Evolutionary conservation across 2,797 vertebrate genomes (phyloP), one percentile per base, ranked within the genome.

Genomic region (Crocodylus rhombifer): DNA sequence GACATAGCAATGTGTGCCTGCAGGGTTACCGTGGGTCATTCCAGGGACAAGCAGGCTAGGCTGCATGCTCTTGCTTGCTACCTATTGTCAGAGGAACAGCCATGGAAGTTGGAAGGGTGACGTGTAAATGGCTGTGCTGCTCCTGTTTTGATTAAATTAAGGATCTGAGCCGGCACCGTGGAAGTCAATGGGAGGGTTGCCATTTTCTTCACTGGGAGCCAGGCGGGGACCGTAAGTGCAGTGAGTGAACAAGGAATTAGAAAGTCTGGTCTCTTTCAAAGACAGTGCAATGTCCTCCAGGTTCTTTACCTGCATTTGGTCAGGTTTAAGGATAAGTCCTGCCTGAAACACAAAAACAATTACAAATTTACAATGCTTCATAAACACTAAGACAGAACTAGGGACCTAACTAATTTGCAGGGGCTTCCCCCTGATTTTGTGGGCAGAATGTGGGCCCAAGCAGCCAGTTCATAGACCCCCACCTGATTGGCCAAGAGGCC

Each of bases 241-340:
- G 57, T 7, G 20, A 82, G 18, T 71, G 87, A 90, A 90, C 91
- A 3, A 73, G 36, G 82, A 95, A 69, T 8, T 10, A 89, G 77
- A 90, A 3, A 82, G 60, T 2, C 84, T 63, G 77, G 87, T 2
- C 88, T 6, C 71, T 86, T 82, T 86, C 36, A 69, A 86, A 88
- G 18, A n/a, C 84, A 63, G 81, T 95, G 94, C 87, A 83, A 51
- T 65, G 80, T 28, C 33, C 61, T 56, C 3, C 21, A 67, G 25
- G 74, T 83, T 90, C 14, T 96, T 18, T 98, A 99, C 99, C 99
- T 99, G 99, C 98, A 99, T 99, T 96, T 99, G 99, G 96, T 99
- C 99, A 5, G 99, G 99, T 89, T 99, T 98, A 94, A 99, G 89
- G 21, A 97, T 85, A 86, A 99, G 98, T 88, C 96, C 90, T 14